These are phyloP conservation scores for Peromyscus attwateri DNA, from an alignment of 2,797 vertebrate genomes.

Conservation along the genomic window DNA sequence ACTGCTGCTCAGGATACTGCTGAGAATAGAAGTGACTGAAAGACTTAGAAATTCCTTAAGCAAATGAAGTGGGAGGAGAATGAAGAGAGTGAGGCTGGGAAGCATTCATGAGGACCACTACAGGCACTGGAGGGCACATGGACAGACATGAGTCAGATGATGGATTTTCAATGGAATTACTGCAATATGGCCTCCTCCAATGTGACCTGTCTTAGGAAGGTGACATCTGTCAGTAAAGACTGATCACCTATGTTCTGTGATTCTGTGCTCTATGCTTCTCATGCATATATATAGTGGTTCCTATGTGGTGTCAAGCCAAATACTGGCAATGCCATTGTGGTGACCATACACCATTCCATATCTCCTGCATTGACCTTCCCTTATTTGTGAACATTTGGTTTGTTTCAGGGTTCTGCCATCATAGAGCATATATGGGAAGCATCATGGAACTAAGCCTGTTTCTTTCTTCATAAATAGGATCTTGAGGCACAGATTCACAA, in stretches of 20 bases:
- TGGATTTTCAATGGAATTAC: background rate
- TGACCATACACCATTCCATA: background rate
- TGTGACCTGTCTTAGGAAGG: background rate
- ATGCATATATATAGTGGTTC: background rate
- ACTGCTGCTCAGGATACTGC: background rate
- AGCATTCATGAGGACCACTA: background rate
- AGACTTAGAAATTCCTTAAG: background rate
- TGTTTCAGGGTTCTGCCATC: background rate
- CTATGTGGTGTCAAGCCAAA: background rate
- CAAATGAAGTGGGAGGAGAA: background rate
- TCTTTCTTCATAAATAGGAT: background rate
- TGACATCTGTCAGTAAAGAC: background rate
- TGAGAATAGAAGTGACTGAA: background rate
- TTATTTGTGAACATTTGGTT: background rate
- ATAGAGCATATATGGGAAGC: background rate
- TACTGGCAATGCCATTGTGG: background rate
- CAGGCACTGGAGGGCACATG: background rate
- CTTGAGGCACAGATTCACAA: background rate
- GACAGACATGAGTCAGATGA: background rate
- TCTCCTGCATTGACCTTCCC: background rate
- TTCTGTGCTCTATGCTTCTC: background rate
- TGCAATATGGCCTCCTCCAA: background rate
- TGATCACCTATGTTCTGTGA: background rate
- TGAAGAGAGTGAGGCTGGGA: background rate
- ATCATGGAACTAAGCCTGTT: background rate